Base-by-base conservation (phyloP, 1,140 invertebrate species). In the Halictus rubicundus region DNA sequence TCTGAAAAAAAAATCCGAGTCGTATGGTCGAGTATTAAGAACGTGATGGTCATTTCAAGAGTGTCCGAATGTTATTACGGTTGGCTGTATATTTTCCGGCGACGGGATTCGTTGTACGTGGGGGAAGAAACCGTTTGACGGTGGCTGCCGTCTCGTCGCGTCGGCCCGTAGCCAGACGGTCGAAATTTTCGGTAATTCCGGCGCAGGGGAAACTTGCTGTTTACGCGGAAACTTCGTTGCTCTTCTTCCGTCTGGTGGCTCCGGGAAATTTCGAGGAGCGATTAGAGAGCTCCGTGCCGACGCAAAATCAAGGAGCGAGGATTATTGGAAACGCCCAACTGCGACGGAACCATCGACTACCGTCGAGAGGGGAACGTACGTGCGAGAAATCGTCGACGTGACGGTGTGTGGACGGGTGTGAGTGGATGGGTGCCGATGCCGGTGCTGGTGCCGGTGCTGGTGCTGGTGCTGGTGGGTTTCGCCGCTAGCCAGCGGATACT, bases 301-400 rank as follows among this genome's bases (percentile, higher is more conserved):
- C n/a, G 49, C 54, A 49, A 49, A 60, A 65, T 74, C 57, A 61
- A 68, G 46, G 46, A n/a, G 10, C 10, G 57, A 19, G 49, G 69
- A 83, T 83, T 83, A 79, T 83, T 69, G 75, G 75, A 64, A 54
- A 64, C 49, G 42, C 42, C 25, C 54, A 68, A 82, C 57, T 65
- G 59, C 27, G 60, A 32, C 32, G 6, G 61, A n/a, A 68, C 52
- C 59, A 23, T 79, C 59, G 64, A 25, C 73, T n/a, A 57, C 37
- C 16, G 8, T n/a, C 37, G 16, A 21, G 12, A 5, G 49, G 14
- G 54, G 0, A 12, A 52, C 23, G 12, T 66, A 9, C 14, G 60
- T 49, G 66, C 16, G 42, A 52, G 54, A n/a, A 9, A 57, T 21
- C 70, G 27, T 71, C 61, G 39, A 52, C 39, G 16, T 65, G 54